These are phyloP conservation scores for Pseudochromis fuscus DNA, from an alignment of 2,797 vertebrate genomes.

Conservation along the genomic window DNA sequence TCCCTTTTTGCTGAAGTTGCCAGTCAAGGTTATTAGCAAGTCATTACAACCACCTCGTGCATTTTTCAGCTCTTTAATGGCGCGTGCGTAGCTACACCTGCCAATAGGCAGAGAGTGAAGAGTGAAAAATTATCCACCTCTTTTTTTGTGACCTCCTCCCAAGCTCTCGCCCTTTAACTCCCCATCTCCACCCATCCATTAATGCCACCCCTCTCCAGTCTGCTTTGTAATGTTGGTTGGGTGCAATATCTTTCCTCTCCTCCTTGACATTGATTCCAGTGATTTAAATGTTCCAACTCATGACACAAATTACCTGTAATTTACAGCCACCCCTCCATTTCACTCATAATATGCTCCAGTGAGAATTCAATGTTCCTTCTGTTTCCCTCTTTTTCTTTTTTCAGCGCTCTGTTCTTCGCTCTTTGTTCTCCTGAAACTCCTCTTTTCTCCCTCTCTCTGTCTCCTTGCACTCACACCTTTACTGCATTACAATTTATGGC, in stretches of 20 bases:
- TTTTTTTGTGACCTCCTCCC: slow-evolving; percentile 52
- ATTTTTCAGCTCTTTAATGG: slow-evolving; percentile 78
- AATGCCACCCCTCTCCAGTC: slow-evolving; percentile 29
- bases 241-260: slow-evolving; percentile 57
- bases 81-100: slow-evolving; percentile 64
- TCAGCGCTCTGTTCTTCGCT: slow-evolving; percentile 33
- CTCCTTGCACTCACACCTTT: slow-evolving; percentile 48
- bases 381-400: slow-evolving; percentile 39
- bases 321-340: slow-evolving; percentile 72
- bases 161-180: slow-evolving; percentile 47
- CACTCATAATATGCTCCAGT: slow-evolving; percentile 76
- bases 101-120: slow-evolving; percentile 46
- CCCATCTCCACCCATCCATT: slow-evolving; percentile 60
- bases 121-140: slow-evolving; percentile 57
- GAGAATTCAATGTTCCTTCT: slow-evolving; percentile 74
- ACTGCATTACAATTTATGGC: slow-evolving; percentile 71
- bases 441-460: slow-evolving; percentile 7
- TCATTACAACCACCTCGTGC: slow-evolving; percentile 51
- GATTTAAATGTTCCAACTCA: slow-evolving; percentile 74
- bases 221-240: slow-evolving; percentile 63
- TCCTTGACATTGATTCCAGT: slow-evolving; percentile 77
- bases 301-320: slow-evolving; percentile 81
- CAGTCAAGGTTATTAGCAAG: slow-evolving; percentile 72
- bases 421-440: slow-evolving; percentile 57
- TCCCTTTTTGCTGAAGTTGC: slow-evolving; percentile 41